These are phyloP conservation scores for Ceratosolen fusciceps DNA, from an alignment of 1,140 invertebrate species.

Conservation along the genomic window DNA sequence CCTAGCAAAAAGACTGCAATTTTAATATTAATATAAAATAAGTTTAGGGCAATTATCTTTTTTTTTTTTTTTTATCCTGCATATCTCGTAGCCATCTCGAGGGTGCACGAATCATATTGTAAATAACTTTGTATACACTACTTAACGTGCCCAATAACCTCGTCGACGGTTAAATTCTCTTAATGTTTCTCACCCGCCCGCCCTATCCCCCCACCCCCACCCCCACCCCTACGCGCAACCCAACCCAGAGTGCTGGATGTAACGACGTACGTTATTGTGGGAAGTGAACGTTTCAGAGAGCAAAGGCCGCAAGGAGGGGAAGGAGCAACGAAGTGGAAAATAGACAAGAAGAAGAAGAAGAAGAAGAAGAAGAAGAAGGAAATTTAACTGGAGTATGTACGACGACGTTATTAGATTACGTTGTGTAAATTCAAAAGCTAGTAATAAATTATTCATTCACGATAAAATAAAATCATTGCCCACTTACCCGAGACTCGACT, in stretches of 20 bases:
- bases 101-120: constrained; percentile 46
- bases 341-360: no score
- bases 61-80: constrained; percentile 22
- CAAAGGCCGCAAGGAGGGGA: no score
- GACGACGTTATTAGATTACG: constrained; percentile 45
- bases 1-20: constrained; percentile 78
- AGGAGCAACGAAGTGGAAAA: no score
- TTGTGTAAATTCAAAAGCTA: constrained; percentile 57
- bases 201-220: no score
- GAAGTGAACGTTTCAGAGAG: no score
- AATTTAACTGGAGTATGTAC: constrained; percentile 50
- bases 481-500: no score
- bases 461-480: no score
- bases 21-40: constrained; percentile 63
- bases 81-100: constrained; percentile 34
- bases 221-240: no score
- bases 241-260: no score
- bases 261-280: no score
- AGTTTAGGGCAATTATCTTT: constrained; percentile 39
- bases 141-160: constrained; percentile 32
- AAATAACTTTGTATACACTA: constrained; percentile 37
- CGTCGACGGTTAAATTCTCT: constrained; percentile 12
- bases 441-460: constrained; percentile 47
- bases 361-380: no score
- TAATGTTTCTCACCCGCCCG: constrained; percentile 27